Percentiles rank a stretch among this genome's conserved stretches.
These are phyloP conservation scores for Otus scops DNA, from an alignment of 2,797 vertebrate species.

Conservation along the genomic window DNA sequence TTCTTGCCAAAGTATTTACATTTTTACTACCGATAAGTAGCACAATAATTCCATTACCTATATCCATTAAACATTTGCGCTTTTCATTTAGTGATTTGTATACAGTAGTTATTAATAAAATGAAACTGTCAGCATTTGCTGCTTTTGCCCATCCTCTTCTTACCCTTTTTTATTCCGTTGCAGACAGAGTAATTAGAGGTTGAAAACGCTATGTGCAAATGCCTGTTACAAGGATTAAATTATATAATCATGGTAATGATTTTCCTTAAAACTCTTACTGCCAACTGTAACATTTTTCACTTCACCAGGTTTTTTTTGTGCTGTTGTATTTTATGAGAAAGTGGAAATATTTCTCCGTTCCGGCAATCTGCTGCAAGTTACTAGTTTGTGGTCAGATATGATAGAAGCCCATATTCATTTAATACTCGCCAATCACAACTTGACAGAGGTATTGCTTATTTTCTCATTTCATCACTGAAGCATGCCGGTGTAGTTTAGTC, in stretches of 20 bases:
- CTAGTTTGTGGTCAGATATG: constrained; percentile 73
- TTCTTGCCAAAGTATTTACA: constrained; percentile 75
- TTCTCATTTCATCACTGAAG: constrained; percentile 83
- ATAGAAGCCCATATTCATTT: constrained; percentile 76
- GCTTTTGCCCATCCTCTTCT: constrained; percentile 52
- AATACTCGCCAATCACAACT: constrained; percentile 77
- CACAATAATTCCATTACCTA: constrained; percentile 71
- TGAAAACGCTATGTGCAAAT: constrained; percentile 66
- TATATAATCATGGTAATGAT: constrained; percentile 72
- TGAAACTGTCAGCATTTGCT: constrained; percentile 71
- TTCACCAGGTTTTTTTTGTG: constrained; percentile 43
- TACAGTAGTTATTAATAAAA: constrained; percentile 76
- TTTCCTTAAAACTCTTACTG: constrained; percentile 73
- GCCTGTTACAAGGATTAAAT: constrained; percentile 71
- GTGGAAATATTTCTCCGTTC: constrained; percentile 46
- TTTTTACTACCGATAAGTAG: constrained; percentile 69
- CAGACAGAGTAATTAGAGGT: constrained; percentile 72
- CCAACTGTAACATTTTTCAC: constrained; percentile 73
- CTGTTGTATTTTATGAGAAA: constrained; percentile 65
- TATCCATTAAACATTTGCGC: constrained; percentile 70
- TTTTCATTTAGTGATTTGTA: constrained; percentile 71
- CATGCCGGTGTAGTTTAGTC: constrained; percentile 90
- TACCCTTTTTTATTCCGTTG: constrained; percentile 35
- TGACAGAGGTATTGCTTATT: constrained; percentile 84
- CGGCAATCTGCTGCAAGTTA: constrained; percentile 70